Evolutionary conservation across 2,888 invertebrate genomes (phyloP).

Genomic region (Dastarcus helophoroides): DNA sequence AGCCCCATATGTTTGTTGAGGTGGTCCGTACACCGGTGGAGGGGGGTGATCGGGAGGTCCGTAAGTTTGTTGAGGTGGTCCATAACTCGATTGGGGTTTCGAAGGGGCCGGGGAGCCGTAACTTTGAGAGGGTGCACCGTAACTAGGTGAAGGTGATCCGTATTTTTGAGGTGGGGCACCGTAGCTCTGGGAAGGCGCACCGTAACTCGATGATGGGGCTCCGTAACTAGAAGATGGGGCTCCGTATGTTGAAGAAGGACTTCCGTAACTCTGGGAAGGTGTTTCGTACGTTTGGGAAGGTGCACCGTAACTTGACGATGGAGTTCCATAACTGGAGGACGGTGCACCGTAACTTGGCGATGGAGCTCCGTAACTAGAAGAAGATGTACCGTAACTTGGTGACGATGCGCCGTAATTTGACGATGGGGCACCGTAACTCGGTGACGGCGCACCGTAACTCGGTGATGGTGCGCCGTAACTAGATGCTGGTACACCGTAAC

Average conservation of each 20-base stretch:
- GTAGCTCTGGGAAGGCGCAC: constrained; percentile 9
- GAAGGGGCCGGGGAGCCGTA: constrained; percentile 7
- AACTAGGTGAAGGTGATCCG: constrained; percentile 7
- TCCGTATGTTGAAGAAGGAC: constrained; percentile 11
- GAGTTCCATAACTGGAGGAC: constrained; percentile 12
- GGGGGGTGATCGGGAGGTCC: constrained; percentile 12
- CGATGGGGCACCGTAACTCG: constrained; percentile 12
- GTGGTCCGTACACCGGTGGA: constrained; percentile 16
- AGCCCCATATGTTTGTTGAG: constrained; percentile 11
- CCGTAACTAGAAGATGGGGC: constrained; percentile 11
- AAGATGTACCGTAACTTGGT: constrained; percentile 15
- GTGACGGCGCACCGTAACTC: constrained; percentile 13
- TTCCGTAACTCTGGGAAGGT: constrained; percentile 13
- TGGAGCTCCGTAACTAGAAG: constrained; percentile 14
- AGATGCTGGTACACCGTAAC: constrained; percentile 13
- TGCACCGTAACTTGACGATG: constrained; percentile 16
- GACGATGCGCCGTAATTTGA: constrained; percentile 13
- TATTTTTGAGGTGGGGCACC: constrained; percentile 13
- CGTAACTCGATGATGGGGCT: constrained; percentile 7
- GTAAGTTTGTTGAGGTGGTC: constrained; percentile 16
- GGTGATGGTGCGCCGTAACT: constrained; percentile 19
- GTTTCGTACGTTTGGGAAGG: constrained; percentile 14
- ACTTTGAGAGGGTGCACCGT: constrained; percentile 11
- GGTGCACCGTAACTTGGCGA: constrained; percentile 17
- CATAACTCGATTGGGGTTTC: constrained; percentile 14